phyloP scores from a whole-genome alignment of 1,140 invertebrate genomes.

The Scaptomyza montana region DNA sequence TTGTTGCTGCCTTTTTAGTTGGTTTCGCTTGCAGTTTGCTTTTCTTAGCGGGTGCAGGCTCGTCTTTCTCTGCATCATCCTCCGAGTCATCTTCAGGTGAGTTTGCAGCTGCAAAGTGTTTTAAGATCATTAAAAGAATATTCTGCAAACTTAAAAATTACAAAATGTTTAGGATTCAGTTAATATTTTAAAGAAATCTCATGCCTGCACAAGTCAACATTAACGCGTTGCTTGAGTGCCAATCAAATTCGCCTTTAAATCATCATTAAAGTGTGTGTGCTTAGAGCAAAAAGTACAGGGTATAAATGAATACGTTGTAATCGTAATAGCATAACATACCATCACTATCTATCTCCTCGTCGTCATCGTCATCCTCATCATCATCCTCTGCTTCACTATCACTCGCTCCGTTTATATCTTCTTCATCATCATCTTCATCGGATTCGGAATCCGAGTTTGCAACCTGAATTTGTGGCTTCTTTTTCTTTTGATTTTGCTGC shows the following conservation, averaged over 20 bases:
- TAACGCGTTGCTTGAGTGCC: constrained; percentile 55
- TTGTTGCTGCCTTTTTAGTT: constrained; percentile 9
- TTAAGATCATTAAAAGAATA: background rate
- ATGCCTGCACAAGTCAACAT: constrained; percentile 47
- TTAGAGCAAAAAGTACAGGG: background rate
- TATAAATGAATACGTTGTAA: too few species aligned
- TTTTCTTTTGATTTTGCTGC: constrained; percentile 50
- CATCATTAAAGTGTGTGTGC: constrained; percentile 44
- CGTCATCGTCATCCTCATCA: constrained; percentile 16
- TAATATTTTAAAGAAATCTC: constrained; percentile 40
- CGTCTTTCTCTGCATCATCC: constrained; percentile 47
- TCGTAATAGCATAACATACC: constrained; percentile 5
- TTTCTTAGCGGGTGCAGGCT: constrained; percentile 63
- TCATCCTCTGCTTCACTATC: constrained; percentile 31
- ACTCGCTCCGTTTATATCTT: constrained; percentile 7
- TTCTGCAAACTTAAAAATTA: background rate
- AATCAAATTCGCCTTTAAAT: constrained; percentile 79
- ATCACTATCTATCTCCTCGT: constrained; percentile 20
- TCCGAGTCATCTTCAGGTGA: constrained; percentile 23
- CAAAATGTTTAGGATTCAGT: constrained; percentile 34
- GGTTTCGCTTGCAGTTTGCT: constrained; percentile 45
- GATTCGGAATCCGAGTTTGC: constrained; percentile 71
- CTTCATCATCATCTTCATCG: constrained; percentile 49
- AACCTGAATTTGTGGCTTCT: constrained; percentile 70
- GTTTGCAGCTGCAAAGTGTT: constrained; percentile 23